Evolutionary conservation across 1,140 invertebrate genomes (phyloP), one percentile per base, ranked within the genome.

Genomic region (Drosophila erecta): DNA sequence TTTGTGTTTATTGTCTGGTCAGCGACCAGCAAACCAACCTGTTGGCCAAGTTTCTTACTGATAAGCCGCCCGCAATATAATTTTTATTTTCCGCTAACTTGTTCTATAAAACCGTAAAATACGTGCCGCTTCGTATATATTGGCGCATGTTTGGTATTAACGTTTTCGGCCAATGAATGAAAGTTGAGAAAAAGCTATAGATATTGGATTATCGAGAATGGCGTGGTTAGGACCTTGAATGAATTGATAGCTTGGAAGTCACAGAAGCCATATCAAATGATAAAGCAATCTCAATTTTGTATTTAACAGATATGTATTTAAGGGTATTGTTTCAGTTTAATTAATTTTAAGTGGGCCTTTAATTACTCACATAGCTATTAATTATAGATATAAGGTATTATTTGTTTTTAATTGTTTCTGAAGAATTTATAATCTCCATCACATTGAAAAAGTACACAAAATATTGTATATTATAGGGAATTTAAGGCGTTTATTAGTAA

Each of bases 21-120:
- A 67, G 62, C 62, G 40, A 20, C 6, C 10, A 51, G 14, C 24
- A n/a, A 6, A 38, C 40, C 22, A 69, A 70, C 66, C 66, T 69
- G 65, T 70, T 70, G 66, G 50, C 66, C 66, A 53, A 54, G 65
- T 47, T 43, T 37, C 24, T n/a, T 2, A 20, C 62, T 70, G 66
- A 70, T 70, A 70, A 70, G 66, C 66, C 43, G 24, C 64, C 64
- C 35, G 65, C 66, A 40, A 56, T 70, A 70, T 57, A 49, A 37
- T 41, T 71, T 57, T 55, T 70, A 70, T 71, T 70, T 70, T 14
- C 27, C 43, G 12, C 15, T 20, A 70, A 71, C 67, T 71, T 41
- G 67, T 71, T 70, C 50, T 37, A 71, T 70, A 24, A 35, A 35
- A 30, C 51, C 64, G 55, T 70, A 27, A 49, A 70, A 49, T 12